Percentiles rank a stretch among this genome's conserved stretches.
Evolutionary conservation across 2,888 invertebrate species (phyloP).

Genomic region (Phyto melanocephala): DNA sequence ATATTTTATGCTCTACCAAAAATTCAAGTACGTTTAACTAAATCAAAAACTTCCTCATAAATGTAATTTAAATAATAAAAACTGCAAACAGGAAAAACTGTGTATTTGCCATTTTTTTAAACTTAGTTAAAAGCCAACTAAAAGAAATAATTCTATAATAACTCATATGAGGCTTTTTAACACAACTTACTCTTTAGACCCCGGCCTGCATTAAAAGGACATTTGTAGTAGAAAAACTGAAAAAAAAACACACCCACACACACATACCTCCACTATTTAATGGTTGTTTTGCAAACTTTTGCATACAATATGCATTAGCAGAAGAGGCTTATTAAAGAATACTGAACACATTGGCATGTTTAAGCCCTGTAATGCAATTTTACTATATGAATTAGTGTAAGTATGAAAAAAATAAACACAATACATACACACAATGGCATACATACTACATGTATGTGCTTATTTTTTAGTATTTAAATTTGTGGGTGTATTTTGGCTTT

Average conservation of each 20-base stretch:
- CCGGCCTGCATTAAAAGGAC: neutral
- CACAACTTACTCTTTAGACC: neutral
- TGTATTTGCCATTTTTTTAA: neutral
- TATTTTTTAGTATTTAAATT: neutral
- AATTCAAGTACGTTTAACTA: constrained; percentile 26
- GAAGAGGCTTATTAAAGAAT: constrained; percentile 42
- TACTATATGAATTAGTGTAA: neutral
- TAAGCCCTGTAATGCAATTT: constrained; percentile 9
- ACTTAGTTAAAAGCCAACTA: neutral
- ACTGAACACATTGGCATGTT: constrained; percentile 1
- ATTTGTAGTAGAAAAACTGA: neutral
- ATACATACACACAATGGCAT: neutral
- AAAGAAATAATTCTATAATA: constrained; percentile 13
- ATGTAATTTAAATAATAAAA: constrained; percentile 13
- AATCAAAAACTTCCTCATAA: constrained; percentile 21
- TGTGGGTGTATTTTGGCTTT: neutral
- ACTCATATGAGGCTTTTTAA: neutral
- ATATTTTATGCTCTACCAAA: constrained; percentile 34
- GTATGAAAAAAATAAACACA: neutral
- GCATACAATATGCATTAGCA: neutral
- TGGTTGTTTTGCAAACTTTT: no score
- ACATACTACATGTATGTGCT: neutral
- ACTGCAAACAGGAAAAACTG: neutral
- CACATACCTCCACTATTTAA: no score
- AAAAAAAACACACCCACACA: no score